These are phyloP conservation scores for Biston stratarius DNA, from an alignment of 2,888 invertebrate genomes.

Conservation along the genomic window DNA sequence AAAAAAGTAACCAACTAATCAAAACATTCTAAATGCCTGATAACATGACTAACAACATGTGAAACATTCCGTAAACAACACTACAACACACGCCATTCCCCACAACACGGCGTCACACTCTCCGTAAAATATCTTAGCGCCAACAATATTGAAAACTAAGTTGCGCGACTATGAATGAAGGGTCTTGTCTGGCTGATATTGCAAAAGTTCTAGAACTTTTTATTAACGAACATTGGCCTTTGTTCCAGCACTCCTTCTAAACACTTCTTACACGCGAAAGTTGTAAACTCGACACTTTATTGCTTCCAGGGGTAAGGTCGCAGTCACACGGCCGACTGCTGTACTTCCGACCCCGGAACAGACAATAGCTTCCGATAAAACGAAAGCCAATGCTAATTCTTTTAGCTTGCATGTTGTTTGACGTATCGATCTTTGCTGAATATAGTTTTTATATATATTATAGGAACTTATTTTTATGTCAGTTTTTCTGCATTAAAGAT, in stretches of 20 bases:
- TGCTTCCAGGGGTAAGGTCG: conserved; percentile 36
- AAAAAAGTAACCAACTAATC: too few relatives aligned
- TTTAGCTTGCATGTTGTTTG: too few relatives aligned
- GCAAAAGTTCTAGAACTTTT: conserved; percentile 78
- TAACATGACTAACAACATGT: too few relatives aligned
- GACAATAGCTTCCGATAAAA: background rate
- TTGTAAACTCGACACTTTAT: conserved; percentile 66
- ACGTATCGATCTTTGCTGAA: too few relatives aligned
- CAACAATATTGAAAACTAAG: conserved; percentile 49
- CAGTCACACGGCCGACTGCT: conserved; percentile 4
- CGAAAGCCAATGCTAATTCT: too few relatives aligned
- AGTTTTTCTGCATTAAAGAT: background rate
- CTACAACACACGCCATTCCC: conserved; percentile 4
- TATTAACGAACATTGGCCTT: conserved; percentile 67
- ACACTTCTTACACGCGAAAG: conserved; percentile 62
- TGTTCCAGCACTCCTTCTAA: conserved; percentile 61
- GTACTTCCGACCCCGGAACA: background rate
- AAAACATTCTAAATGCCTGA: too few relatives aligned
- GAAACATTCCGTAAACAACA: background rate
- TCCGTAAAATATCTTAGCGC: conserved; percentile 35
- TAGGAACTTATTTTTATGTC: background rate
- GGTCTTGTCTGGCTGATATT: conserved; percentile 63
- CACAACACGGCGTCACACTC: conserved; percentile 39
- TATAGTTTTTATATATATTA: background rate
- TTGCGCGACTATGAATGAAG: conserved; percentile 50